These are phyloP conservation scores for Trichomalopsis sarcophagae DNA, from an alignment of 1,140 invertebrate genomes.

Conservation along the genomic window DNA sequence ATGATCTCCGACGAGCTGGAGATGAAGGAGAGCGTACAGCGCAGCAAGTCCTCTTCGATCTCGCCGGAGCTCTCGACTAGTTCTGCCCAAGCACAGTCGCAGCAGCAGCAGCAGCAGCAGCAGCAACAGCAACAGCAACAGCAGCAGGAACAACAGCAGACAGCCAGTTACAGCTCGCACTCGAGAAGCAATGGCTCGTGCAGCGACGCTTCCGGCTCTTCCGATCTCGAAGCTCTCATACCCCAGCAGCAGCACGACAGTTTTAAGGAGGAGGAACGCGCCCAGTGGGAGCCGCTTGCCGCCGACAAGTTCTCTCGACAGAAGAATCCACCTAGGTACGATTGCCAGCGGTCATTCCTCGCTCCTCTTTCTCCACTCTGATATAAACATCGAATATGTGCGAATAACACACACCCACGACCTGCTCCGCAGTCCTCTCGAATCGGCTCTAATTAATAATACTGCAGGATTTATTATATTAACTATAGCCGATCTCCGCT, in stretches of 20 bases:
- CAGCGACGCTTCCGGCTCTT: conserved; percentile 71
- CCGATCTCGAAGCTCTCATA: conserved; percentile 73
- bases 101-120: conserved; percentile 2
- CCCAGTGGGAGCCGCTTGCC: conserved; percentile 76
- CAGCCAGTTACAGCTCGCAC: conserved; percentile 56
- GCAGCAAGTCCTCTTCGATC: conserved; percentile 22
- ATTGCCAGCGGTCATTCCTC: not conserved
- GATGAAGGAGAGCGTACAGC: conserved; percentile 29
- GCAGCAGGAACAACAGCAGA: conserved; percentile 22
- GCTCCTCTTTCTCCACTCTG: not conserved
- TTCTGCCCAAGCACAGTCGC: not conserved
- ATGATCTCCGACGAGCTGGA: conserved; percentile 65
- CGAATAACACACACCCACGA: not conserved
- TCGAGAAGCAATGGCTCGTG: conserved; percentile 72
- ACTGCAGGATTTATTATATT: not conserved
- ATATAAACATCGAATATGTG: no score
- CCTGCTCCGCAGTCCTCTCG: not conserved
- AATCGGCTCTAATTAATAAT: not conserved
- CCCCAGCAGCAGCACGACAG: conserved; percentile 69
- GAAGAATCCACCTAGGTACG: conserved; percentile 71
- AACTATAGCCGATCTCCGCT: not conserved
- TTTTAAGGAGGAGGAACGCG: conserved; percentile 74
- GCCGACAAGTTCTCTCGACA: conserved; percentile 71
- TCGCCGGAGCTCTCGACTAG: conserved; percentile 9
- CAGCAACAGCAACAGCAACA: conserved; percentile 25